Percentiles rank a stretch among this genome's conserved stretches.
phyloP scores from a whole-genome alignment of 2,888 invertebrate species.

The Fragum fragum region DNA sequence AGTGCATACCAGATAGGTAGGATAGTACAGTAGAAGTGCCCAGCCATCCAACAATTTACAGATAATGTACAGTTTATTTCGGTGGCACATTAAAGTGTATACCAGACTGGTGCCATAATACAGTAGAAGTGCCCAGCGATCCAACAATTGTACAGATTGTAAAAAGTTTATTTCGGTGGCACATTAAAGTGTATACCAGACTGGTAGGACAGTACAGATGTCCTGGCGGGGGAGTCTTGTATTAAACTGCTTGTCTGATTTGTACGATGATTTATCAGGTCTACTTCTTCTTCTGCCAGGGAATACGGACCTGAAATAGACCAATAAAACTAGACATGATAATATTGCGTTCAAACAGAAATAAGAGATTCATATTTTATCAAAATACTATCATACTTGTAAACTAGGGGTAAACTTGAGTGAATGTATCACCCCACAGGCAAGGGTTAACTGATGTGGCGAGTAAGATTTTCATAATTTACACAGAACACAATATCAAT shows the following conservation, averaged over 20 bases:
- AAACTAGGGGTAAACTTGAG: too few species aligned
- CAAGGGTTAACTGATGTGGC: too few species aligned
- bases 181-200: conserved; percentile 55
- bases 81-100: conserved; percentile 50
- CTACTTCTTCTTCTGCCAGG: conserved; percentile 42
- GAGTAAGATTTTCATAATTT: too few species aligned
- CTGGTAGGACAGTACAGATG: conserved; percentile 41
- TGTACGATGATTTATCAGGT: conserved; percentile 34
- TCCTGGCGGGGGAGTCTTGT: conserved; percentile 31
- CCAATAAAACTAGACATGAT: background rate
- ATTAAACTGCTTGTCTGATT: conserved; percentile 28
- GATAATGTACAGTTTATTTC: too few species aligned
- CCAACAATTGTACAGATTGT: too few species aligned
- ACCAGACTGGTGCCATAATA: conserved; percentile 44
- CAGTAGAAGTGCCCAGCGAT: background rate
- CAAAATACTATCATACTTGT: too few species aligned
- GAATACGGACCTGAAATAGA: conserved; percentile 48
- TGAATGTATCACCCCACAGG: too few species aligned
- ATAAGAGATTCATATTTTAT: too few species aligned
- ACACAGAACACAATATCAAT: too few species aligned
- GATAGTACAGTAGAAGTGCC: background rate
- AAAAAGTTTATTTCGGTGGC: conserved; percentile 23
- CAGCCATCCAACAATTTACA: too few species aligned
- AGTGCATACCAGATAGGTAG: background rate
- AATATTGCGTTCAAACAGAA: too few species aligned